Conservation (phyloP, 2,797 vertebrate genomes). For the Hippoglossus hippoglossus region DNA sequence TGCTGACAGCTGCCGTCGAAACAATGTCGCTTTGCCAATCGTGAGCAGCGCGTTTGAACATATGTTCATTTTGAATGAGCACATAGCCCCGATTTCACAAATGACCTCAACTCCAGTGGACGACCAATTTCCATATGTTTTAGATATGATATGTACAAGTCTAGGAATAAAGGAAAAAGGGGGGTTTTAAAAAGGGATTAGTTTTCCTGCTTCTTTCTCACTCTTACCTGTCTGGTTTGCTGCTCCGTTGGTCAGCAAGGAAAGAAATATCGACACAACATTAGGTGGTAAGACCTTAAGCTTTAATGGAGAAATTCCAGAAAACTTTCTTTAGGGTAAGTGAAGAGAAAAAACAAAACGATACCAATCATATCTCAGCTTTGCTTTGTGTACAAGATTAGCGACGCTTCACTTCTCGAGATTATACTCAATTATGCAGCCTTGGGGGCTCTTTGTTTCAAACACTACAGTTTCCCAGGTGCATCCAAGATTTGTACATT, state of each 20-base stretch:
- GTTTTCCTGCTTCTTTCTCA: conserved; percentile 33
- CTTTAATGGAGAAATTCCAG: conserved; percentile 64
- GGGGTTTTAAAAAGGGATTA: conserved; percentile 31
- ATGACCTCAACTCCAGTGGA: conserved; percentile 4
- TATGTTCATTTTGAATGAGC: background rate
- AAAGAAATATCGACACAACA: conserved; percentile 83
- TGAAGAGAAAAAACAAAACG: conserved; percentile 39
- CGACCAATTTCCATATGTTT: conserved; percentile 20
- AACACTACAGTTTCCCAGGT: conserved; percentile 74
- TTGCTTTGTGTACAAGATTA: conserved; percentile 62
- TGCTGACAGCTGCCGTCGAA: background rate
- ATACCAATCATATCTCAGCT: conserved; percentile 60
- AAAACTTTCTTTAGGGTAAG: conserved; percentile 46
- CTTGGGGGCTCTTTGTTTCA: conserved; percentile 66
- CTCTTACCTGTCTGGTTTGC: conserved; percentile 99
- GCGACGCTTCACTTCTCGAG: conserved; percentile 65
- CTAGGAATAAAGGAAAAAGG: background rate
- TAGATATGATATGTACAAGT: conserved; percentile 12
- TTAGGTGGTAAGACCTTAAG: conserved; percentile 83
- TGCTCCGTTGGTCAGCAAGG: conserved; percentile 95
- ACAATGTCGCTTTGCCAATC: background rate
- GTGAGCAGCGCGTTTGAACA: background rate
- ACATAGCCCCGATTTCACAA: conserved; percentile 6
- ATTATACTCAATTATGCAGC: conserved; percentile 74
- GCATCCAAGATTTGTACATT: conserved; percentile 67